Evolutionary conservation across 2,113 vertebrate genomes (phyloP).

Genomic region (Saguinus midas): DNA sequence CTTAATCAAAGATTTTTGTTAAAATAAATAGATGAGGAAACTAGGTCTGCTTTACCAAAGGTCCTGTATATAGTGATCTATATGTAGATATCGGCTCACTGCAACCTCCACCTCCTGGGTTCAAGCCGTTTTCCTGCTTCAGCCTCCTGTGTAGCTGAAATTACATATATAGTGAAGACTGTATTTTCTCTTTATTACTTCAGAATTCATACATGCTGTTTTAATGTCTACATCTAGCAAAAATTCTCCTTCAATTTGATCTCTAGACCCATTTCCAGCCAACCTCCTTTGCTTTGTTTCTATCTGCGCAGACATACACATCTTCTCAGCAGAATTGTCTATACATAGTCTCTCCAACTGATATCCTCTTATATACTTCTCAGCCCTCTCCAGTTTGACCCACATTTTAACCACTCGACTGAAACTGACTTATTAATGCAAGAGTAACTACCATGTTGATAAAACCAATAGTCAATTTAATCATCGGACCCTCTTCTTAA

Average conservation of each 20-base stretch:
- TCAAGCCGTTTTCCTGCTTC: too few relatives aligned
- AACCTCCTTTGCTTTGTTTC: not conserved
- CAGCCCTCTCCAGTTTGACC: not conserved
- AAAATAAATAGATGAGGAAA: not conserved
- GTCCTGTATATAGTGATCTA: not conserved
- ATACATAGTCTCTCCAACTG: not conserved
- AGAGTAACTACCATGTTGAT: too few relatives aligned
- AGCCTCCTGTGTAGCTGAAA: too few relatives aligned
- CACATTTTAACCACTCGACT: not conserved
- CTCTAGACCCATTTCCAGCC: not conserved
- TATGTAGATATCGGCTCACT: too few relatives aligned
- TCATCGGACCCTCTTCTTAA: not conserved
- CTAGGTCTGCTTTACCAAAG: not conserved
- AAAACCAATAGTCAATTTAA: not conserved
- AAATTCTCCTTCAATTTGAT: not conserved
- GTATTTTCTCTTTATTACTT: not conserved
- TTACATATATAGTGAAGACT: not conserved
- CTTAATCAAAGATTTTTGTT: not conserved
- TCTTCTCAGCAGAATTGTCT: not conserved
- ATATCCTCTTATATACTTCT: not conserved
- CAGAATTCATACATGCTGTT: not conserved
- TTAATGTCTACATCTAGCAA: not conserved
- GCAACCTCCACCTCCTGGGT: too few relatives aligned
- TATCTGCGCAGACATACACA: too few relatives aligned
- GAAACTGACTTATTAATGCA: not conserved